Base-by-base conservation (phyloP, 2,113 vertebrate genomes). In the Anhinga rufa region DNA sequence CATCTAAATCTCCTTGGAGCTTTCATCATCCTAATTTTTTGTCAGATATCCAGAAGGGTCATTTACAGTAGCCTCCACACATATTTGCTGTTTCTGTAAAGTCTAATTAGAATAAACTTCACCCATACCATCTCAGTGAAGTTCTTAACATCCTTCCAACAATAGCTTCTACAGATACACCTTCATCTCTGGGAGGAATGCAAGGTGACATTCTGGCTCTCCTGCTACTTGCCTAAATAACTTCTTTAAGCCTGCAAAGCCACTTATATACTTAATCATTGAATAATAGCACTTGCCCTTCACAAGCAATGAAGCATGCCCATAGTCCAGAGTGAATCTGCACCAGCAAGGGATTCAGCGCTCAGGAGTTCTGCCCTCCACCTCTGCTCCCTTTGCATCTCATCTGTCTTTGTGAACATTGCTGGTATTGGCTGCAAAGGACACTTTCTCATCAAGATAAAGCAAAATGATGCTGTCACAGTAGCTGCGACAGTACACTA, bases 401-500 rank as follows among this genome's bases (percentile, higher is more conserved):
- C 46, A 79, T 85, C 70, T 20, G 24, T 82, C 85, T 57, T 40
- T 4, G 6, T 44, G 61, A 94, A 17, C 29, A 9, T 32, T 36
- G 20, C 74, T 0, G 0, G 16, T 76, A 49, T 14, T 57, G 57
- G 65, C 79, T 76, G 40, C 49, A 76, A 78, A 82, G 77, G 66
- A 55, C 40, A 36, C 16, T 84, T 82, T 69, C 54, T 64, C 77
- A 87, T 44, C 66, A 52, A 76, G 84, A 90, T 85, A 72, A 95
- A 95, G 52, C 40, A 86, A 96, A 95, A 95, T 48, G 48, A 76
- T 87, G 34, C 66, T 93, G 80, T 68, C 86, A 84, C 12, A 20
- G 55, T 60, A 36, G 83, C 86, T 82, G 44, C 0, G 0, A 75
- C 28, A 69, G 60, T 17, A 28, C 57, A 34, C 77, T 51, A 38